phyloP scores from a whole-genome alignment of 2,113 vertebrate genomes.

The Potamarius usumacintae region DNA sequence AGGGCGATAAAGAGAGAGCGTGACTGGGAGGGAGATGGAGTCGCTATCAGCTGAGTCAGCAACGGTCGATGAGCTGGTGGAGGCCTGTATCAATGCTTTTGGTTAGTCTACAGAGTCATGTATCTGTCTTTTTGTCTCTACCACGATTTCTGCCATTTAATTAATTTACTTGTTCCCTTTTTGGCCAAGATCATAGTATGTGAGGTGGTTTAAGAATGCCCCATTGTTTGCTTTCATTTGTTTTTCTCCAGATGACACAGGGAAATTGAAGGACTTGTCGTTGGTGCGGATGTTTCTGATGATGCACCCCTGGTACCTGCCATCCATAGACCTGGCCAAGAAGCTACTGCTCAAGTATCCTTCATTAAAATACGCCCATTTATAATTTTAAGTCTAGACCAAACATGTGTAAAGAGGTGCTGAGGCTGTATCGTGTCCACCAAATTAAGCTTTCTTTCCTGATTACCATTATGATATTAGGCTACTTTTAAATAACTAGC shows the following conservation, averaged over 20 bases:
- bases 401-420: neutral
- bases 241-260: conserved; percentile 74
- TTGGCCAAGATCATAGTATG: neutral
- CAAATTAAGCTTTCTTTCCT: neutral
- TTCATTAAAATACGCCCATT: conserved; percentile 48
- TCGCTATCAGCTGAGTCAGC: conserved; percentile 75
- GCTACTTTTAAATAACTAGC: neutral
- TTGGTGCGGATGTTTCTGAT: conserved; percentile 87
- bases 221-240: neutral
- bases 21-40: conserved; percentile 64
- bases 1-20: conserved; percentile 22
- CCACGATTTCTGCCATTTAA: neutral
- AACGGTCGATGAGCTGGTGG: conserved; percentile 82
- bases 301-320: conserved; percentile 93
- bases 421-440: neutral
- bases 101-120: conserved; percentile 66
- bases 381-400: neutral
- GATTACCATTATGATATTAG: neutral
- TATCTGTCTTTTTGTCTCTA: neutral
- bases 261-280: conserved; percentile 75
- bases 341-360: conserved; percentile 87
- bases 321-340: conserved; percentile 82
- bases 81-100: conserved; percentile 81
- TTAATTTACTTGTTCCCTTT: neutral
- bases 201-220: neutral